Evolutionary conservation across 2,888 invertebrate species (phyloP).

Genomic region (Ectobius pallidus): DNA sequence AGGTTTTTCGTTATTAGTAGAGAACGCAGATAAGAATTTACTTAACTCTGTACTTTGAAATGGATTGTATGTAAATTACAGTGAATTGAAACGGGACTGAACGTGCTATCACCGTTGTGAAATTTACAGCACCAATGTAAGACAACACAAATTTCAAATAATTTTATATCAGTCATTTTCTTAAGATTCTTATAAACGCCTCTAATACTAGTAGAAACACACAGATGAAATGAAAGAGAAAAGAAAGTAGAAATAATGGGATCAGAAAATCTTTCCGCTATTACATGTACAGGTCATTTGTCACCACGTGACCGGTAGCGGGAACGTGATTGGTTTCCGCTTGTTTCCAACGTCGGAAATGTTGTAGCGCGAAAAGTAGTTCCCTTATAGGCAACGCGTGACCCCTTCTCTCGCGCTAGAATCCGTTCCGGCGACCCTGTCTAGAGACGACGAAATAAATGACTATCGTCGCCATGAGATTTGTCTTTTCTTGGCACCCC

Average conservation of each 20-base stretch:
- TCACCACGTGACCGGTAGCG: conserved; percentile 38
- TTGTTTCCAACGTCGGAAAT: conserved; percentile 36
- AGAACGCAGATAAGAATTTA: too few species aligned
- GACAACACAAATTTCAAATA: too few species aligned
- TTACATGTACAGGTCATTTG: conserved; percentile 32
- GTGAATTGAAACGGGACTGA: too few species aligned
- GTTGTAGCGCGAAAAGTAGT: conserved; percentile 35
- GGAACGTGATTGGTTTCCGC: conserved; percentile 38
- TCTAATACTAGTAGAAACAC: too few species aligned
- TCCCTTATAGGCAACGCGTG: conserved; percentile 12
- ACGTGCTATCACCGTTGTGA: too few species aligned
- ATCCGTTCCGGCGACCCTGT: background rate
- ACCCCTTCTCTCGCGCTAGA: conserved; percentile 22
- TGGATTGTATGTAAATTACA: too few species aligned
- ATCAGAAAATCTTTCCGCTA: conserved; percentile 7
- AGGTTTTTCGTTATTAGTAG: too few species aligned
- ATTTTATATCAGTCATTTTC: too few species aligned
- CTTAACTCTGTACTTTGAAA: too few species aligned
- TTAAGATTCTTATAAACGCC: too few species aligned
- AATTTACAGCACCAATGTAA: too few species aligned
- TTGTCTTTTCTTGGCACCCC: conserved; percentile 28
- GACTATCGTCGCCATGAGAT: conserved; percentile 29
- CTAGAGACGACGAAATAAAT: conserved; percentile 33
- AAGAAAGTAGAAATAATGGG: background rate
- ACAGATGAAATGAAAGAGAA: background rate